Base-by-base conservation (phyloP, 2,113 vertebrate species). In the Pelobates fuscus region DNA sequence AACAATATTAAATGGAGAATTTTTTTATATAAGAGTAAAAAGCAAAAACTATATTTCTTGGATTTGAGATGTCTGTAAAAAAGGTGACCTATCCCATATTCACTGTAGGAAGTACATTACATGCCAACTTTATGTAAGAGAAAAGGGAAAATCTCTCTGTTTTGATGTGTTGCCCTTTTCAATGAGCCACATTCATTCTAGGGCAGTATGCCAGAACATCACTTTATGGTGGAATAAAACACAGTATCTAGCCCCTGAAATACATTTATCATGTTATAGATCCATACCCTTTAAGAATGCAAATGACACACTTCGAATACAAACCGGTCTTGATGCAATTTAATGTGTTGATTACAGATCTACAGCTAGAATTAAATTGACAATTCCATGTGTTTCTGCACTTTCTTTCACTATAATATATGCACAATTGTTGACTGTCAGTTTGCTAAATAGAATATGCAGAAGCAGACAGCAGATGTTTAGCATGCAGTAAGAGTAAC, bases 391-490 rank as follows among this genome's bases (percentile, higher is more conserved):
- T 55, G 52, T 55, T 55, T 55, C 21, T 23, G 8, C 21, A 2
- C 11, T 23, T 55, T 55, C 17, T 8, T 55, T 2, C 52, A 21
- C 8, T 17, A 20, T 55, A 55, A 55, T 55, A 17, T 55, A 55
- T 55, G 52, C 52, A 55, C 52, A 23, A 10, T 12, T n/a, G 2
- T 21, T 8, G 44, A 49, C 52, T 55, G 5, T 55, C n/a, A 55
- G n/a, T 20, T 18, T n/a, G 21, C 52, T n/a, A 55, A 7, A 23
- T 12, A 21, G 52, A 23, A 55, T 21, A 49, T 49, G 15, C 21
- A 25, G 55, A 25, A 25, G 7, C 55, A 58, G 55, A 58, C 55
- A 15, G 24, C 55, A 25, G 55, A 58, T 58, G 55, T 25, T 58
- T 58, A 58, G 11, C 24, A 58, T 24, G 55, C 55, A 58, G 24